Conservation (phyloP, 2,797 vertebrate species). For the Onychomys torridus region DNA sequence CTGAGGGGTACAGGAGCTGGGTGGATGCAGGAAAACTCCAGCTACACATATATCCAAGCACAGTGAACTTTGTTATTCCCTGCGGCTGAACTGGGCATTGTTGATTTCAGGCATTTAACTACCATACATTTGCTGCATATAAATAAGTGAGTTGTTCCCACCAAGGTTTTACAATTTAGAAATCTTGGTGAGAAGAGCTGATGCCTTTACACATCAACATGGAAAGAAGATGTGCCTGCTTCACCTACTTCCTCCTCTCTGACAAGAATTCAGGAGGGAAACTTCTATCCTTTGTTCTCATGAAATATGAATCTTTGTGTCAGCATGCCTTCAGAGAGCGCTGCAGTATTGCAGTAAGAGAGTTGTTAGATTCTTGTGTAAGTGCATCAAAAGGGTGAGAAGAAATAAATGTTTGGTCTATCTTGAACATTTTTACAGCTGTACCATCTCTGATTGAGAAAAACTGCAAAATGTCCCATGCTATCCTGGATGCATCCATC, state of each 20-base stretch:
- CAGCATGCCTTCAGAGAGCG: background rate
- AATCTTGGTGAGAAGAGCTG: background rate
- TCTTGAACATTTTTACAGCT: conserved; percentile 30
- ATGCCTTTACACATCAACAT: background rate
- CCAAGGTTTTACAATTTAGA: background rate
- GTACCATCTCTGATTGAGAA: conserved; percentile 65
- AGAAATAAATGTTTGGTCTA: background rate
- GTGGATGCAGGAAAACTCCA: too few relatives aligned
- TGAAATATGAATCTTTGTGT: background rate
- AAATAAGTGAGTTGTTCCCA: conserved; percentile 14
- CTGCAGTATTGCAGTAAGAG: background rate
- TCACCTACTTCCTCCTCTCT: background rate
- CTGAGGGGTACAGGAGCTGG: too few relatives aligned
- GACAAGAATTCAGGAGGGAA: background rate
- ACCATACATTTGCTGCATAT: background rate
- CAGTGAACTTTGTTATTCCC: background rate
- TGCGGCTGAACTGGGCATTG: background rate
- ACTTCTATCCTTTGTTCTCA: background rate
- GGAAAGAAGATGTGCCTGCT: background rate
- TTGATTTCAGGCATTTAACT: background rate
- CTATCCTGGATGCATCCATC: conserved; percentile 63
- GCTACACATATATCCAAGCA: background rate
- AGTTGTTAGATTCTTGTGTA: background rate
- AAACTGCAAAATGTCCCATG: conserved; percentile 49
- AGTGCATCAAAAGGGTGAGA: background rate